Conservation (phyloP, 2,113 vertebrate species). For the Edolisoma coerulescens region DNA sequence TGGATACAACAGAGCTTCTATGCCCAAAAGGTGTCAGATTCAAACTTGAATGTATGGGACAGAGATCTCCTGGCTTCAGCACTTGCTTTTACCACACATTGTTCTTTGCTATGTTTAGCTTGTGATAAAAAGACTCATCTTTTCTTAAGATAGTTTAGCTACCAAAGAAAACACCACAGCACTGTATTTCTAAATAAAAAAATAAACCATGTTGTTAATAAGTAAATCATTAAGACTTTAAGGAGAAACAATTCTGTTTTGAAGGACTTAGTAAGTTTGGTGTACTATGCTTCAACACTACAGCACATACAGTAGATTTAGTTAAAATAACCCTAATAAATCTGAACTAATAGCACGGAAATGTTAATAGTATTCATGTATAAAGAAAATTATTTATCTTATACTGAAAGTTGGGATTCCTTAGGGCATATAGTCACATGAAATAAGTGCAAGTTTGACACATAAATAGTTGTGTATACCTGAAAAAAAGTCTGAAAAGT, state of each 20-base stretch:
- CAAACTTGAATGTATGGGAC: neutral
- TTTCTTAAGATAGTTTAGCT: neutral
- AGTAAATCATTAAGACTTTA: neutral
- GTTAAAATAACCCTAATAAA: neutral
- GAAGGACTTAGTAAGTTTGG: neutral
- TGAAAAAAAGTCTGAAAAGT: neutral
- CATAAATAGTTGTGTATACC: neutral
- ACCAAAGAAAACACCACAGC: neutral
- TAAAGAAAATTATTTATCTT: neutral
- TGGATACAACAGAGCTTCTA: neutral
- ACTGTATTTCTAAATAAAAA: neutral
- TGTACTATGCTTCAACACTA: neutral
- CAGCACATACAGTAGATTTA: neutral
- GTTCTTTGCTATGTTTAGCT: neutral
- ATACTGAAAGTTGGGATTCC: neutral
- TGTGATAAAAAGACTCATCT: neutral
- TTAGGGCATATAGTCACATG: neutral
- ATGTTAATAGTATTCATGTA: neutral
- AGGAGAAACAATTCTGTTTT: neutral
- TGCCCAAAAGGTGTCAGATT: neutral
- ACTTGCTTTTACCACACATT: neutral
- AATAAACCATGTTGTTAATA: neutral
- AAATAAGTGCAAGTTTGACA: neutral
- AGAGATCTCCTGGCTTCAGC: neutral
- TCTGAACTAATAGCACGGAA: neutral